These are phyloP conservation scores for Semotilus atromaculatus DNA, from an alignment of 2,797 vertebrate species.

Conservation along the genomic window DNA sequence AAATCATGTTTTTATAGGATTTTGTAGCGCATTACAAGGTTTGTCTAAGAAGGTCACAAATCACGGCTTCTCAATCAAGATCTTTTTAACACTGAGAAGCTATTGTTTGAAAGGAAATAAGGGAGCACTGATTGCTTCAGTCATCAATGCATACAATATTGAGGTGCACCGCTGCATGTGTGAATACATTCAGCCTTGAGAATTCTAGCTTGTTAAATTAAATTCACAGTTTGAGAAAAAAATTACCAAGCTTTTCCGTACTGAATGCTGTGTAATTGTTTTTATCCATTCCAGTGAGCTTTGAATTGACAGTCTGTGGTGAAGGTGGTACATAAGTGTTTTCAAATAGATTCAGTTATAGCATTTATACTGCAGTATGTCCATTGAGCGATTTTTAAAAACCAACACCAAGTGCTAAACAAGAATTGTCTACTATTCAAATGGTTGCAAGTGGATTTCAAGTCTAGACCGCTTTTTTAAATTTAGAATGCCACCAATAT, in stretches of 20 bases:
- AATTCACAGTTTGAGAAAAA: conserved; percentile 12
- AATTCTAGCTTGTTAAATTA: conserved; percentile 13
- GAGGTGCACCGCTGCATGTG: neutral
- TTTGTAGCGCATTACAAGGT: conserved; percentile 5
- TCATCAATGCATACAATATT: neutral
- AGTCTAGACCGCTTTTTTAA: neutral
- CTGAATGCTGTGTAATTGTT: conserved; percentile 39
- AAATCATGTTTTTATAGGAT: conserved; percentile 28
- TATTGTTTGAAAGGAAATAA: conserved; percentile 11
- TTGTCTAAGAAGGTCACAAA: conserved; percentile 33
- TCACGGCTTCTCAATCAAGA: conserved; percentile 17
- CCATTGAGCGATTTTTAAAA: neutral
- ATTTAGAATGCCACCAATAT: neutral
- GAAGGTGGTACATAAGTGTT: conserved; percentile 50
- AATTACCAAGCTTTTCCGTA: conserved; percentile 13
- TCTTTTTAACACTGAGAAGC: neutral
- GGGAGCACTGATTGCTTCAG: conserved; percentile 21
- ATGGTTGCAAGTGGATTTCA: neutral
- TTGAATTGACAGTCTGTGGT: conserved; percentile 32
- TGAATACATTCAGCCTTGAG: conserved; percentile 27
- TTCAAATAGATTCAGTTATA: conserved; percentile 13
- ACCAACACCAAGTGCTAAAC: neutral
- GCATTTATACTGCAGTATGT: neutral
- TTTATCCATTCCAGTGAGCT: conserved; percentile 32
- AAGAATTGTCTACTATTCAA: neutral